These are phyloP conservation scores for Anthrax anthrax DNA, from an alignment of 2,888 invertebrate species.

Conservation along the genomic window DNA sequence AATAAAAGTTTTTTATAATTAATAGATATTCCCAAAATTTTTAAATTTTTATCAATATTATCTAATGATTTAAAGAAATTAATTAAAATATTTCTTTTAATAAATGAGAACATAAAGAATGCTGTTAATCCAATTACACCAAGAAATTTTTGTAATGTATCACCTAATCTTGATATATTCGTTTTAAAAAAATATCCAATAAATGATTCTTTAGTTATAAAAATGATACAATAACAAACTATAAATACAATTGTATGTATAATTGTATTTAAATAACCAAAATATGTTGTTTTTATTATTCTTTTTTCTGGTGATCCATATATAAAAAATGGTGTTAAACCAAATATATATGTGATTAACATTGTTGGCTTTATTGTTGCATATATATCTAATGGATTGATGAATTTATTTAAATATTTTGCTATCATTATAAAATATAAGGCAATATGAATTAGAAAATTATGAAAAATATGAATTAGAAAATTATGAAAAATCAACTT, in stretches of 20 bases:
- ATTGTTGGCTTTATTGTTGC: neutral
- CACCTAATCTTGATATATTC: conserved; percentile 26
- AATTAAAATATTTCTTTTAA: conserved; percentile 21
- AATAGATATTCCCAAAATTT: conserved; percentile 22
- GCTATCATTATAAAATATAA: too few species aligned
- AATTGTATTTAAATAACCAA: neutral
- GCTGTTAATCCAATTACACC: conserved; percentile 26
- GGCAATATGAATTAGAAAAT: too few species aligned
- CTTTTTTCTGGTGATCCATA: neutral
- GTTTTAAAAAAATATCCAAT: conserved; percentile 30
- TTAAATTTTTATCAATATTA: conserved; percentile 23
- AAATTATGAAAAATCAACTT: too few species aligned
- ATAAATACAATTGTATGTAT: conserved; percentile 12
- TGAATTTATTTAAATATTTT: too few species aligned
- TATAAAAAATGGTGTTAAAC: neutral
- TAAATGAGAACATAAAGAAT: conserved; percentile 24
- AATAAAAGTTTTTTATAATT: conserved; percentile 24
- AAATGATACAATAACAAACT: conserved; percentile 21
- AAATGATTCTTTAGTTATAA: conserved; percentile 25
- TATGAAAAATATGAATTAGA: too few species aligned
- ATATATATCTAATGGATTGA: neutral
- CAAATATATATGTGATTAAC: neutral
- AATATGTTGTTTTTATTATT: neutral
- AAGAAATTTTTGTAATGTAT: conserved; percentile 27
- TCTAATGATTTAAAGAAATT: conserved; percentile 22